phyloP scores from a whole-genome alignment of 2,888 invertebrate genomes.

The Gastrophysa polygoni region DNA sequence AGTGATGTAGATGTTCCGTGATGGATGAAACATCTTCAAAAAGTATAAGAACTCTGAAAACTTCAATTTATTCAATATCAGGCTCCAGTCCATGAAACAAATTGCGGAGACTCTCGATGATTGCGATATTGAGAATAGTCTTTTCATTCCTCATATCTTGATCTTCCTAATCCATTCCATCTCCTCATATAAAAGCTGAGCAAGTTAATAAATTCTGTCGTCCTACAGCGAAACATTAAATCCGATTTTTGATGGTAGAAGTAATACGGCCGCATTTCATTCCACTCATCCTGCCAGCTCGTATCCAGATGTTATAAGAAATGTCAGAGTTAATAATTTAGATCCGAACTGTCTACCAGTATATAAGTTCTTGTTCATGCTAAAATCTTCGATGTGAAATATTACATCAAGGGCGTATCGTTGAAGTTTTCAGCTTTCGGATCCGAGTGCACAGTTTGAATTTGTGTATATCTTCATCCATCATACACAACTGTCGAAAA shows the following conservation, averaged over 20 bases:
- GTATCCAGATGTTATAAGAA: slow-evolving; percentile 34
- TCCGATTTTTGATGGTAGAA: slow-evolving; percentile 1
- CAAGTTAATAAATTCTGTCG: background rate
- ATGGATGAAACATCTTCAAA: too few species aligned
- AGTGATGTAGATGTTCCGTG: too few species aligned
- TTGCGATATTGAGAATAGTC: background rate
- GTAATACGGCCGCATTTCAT: background rate
- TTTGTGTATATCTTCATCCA: too few species aligned
- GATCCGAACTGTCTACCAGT: slow-evolving; percentile 35
- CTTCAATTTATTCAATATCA: too few species aligned
- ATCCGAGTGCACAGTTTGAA: too few species aligned
- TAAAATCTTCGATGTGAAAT: slow-evolving; percentile 16
- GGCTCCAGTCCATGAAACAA: background rate
- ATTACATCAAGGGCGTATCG: background rate
- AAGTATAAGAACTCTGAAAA: too few species aligned
- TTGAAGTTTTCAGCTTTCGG: too few species aligned
- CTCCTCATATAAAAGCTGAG: background rate
- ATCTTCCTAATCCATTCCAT: background rate
- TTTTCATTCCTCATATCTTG: background rate
- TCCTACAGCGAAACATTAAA: slow-evolving; percentile 5
- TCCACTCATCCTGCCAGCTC: background rate
- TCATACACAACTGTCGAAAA: too few species aligned
- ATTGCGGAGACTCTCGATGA: background rate
- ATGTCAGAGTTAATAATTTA: slow-evolving; percentile 40
- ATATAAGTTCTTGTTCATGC: slow-evolving; percentile 16